Base-by-base conservation (phyloP, 2,888 invertebrate species). In the Adelphocoris suturalis region DNA sequence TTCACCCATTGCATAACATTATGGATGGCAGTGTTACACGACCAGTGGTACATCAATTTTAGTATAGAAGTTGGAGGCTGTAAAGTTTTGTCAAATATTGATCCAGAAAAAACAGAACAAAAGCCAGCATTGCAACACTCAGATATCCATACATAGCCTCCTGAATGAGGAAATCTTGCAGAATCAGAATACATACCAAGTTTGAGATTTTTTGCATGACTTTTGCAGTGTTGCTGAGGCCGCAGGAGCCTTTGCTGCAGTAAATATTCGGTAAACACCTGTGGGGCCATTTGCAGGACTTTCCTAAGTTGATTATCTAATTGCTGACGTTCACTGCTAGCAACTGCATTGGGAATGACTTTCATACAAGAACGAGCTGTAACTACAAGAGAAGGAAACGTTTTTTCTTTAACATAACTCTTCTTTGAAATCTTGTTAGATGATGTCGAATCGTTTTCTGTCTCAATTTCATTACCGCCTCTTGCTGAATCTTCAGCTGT, bases 81-180 rank as follows among this genome's bases (percentile, higher is more conserved):
- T 0, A 97, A 96, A 1, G 97, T 96, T 0, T 96, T 96, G 93
- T 98, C 97, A 92, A 98, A 98, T 87, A 98, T 95, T 0, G 98
- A 98, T 47, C 97, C 97, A 91, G 96, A 96, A 93, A 97, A 98
- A 0, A 98, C 92, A 92, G 92, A 76, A 52, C 52, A 82, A 11
- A 82, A 52, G 80, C 96, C 95, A 13, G 96, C 96, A 0, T 97
- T 96, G 92, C 98, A 98, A 93, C 97, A 98, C 91, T 97, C 97
- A 0, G 97, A 96, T 91, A 98, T 97, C 98, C 98, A 98, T 0
- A 98, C 97, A 92, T 98, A 98, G 55, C 98, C 98, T 0, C 98
- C 98, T 0, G 97, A 97, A 93, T 96, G 97, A 0, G 97, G 97
- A 93, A 97, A 97, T 92, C 97, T 97, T 0, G 96, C 95, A 0